A percentile compares a stretch with the other conserved stretches of the same genome.
Evolutionary conservation across 2,113 vertebrate genomes (phyloP).

Genomic region (Antechinus flavipes): DNA sequence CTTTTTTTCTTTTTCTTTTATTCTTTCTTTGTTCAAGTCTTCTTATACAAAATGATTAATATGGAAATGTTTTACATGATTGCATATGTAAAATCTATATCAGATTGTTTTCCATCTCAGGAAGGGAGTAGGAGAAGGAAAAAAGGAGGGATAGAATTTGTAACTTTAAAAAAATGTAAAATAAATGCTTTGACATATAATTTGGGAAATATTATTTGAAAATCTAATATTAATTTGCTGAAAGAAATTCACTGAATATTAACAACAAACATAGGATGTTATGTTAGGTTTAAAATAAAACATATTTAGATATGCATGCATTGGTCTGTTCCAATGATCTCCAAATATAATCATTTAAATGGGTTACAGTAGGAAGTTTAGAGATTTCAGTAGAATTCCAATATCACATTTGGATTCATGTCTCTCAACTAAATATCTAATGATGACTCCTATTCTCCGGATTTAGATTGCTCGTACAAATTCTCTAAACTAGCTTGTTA

Average conservation of each 20-base stretch:
- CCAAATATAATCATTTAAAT: not conserved
- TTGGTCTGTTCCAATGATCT: not conserved
- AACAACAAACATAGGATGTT: not conserved
- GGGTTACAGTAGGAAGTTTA: not conserved
- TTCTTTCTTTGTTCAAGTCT: no score
- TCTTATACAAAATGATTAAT: no score
- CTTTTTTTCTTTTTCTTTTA: no score
- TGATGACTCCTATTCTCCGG: not conserved
- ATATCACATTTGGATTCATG: not conserved
- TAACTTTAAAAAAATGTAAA: no score
- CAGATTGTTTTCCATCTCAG: no score
- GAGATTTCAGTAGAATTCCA: not conserved
- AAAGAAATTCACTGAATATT: not conserved
- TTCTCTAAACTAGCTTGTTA: not conserved
- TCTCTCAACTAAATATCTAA: not conserved
- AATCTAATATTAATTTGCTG: not conserved
- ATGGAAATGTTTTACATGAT: no score
- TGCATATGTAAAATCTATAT: no score
- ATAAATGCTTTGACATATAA: no score
- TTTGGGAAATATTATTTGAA: no score
- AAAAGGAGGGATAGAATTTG: no score
- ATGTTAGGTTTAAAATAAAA: not conserved
- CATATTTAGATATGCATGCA: not conserved
- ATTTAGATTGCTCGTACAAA: not conserved
- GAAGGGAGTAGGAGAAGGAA: no score